Evolutionary conservation across 2,888 invertebrate genomes (phyloP), one percentile per base, ranked within the genome.

Genomic region (Cylloceria caligata): DNA sequence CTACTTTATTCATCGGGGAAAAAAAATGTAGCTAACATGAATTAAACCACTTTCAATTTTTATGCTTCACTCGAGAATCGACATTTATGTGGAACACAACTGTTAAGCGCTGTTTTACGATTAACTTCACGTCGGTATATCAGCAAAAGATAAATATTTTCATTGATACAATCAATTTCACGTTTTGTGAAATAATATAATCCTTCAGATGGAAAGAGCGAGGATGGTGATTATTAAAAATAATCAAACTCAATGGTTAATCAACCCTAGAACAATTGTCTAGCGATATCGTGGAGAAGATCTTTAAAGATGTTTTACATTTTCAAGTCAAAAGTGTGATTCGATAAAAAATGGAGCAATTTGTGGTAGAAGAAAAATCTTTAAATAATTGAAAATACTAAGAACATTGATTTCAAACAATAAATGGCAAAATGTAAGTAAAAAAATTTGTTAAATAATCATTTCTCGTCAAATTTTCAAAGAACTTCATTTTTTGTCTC

Each of bases 31-130:
- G n/a, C n/a, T n/a, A n/a, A 4, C 13, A n/a, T 57, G 30, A 30
- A 27, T 57, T 27, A 30, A 57, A 1, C 57, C 34, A 60, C 57
- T 16, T 60, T 60, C 57, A 57, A 57, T 57, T 57, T 57, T 57
- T 27, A 30, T 30, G 30, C 27, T 30, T 57, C n/a, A 5, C 55
- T 30, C 55, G 55, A 55, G n/a, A 0, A 55, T 27, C 52, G 3
- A 13, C n/a, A n/a, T 30, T 55, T 30, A 13, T 30, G n/a, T 30
- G 27, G 1, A 49, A 49, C 30, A 55, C 27, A 30, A 30, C n/a
- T 55, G 13, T 55, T n/a, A 16, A 55, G n/a, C 30, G 6, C 1
- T 30, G 55, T 30, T 55, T 55, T 24, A 55, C 30, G 13, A 55
- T 55, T 55, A 30, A 30, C 30, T 55, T n/a, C 30, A 55, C 55